Base-by-base conservation (phyloP, 2,797 vertebrate genomes). In the Brachyrhaphis roseni region DNA sequence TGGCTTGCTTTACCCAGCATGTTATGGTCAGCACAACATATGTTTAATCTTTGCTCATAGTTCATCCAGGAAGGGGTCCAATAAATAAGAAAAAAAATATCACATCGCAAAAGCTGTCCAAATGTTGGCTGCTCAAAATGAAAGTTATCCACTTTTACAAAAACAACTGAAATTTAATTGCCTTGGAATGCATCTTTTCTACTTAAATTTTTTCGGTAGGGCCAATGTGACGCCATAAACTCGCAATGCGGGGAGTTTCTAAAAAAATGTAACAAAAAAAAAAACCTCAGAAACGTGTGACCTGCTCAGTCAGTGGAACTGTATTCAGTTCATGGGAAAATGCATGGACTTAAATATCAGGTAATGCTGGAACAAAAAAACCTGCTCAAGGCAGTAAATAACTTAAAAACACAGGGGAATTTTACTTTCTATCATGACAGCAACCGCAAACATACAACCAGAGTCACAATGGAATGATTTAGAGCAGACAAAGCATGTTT, bases 11-110 rank as follows among this genome's bases (percentile, higher is more conserved):
- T 36, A 82, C 74, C 77, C 36, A 55, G 78, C 53, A 45, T 80
- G 77, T 77, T 88, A 81, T 28, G 49, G 79, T 84, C 0, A 0
- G 45, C 47, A 5, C 74, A 47, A 55, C 81, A 81, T 66, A 79
- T 77, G 77, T 84, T 90, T 86, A 66, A 51, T 86, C 74, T 86
- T 79, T 74, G 57, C 75, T 86, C 47, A 78, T 79, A 85, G 79
- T 85, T 89, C 47, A 81, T 80, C 62, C 36, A 79, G 3, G 28
- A 62, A 26, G 55, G 75, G 23, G 36, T 46, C 3, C 28, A 34
- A 64, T 34, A 77, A 16, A 47, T 34, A 62, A 74, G 31, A 71
- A 81, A 77, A 77, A 66, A 34, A 16, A 28, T 2, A 28, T 18
- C 4, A 39, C 39, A 76, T 71, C 39, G 26, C 70, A 80, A 79